phyloP scores from a whole-genome alignment of 2,888 invertebrate genomes.

The Eledone cirrhosa region DNA sequence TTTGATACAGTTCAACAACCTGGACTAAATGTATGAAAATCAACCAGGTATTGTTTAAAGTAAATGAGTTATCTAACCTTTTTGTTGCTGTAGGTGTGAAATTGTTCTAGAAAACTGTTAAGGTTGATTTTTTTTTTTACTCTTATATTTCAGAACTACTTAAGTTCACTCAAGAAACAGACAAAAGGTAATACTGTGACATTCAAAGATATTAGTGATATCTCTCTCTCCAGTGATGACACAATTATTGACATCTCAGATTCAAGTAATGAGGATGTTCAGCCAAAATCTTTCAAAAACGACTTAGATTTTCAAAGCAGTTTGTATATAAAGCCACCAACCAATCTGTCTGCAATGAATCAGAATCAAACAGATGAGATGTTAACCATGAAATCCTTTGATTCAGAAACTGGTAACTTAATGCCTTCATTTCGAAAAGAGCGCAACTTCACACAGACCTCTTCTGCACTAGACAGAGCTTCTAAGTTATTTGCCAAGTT shows the following conservation, averaged over 20 bases:
- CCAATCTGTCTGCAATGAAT: neutral
- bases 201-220: constrained; percentile 57
- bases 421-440: neutral
- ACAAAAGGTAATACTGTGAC: constrained; percentile 48
- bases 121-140: neutral
- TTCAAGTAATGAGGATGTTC: neutral
- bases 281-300: too few species aligned
- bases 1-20: neutral
- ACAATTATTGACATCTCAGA: constrained; percentile 34
- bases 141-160: constrained; percentile 45
- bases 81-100: too few species aligned
- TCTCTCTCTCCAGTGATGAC: constrained; percentile 55
- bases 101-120: neutral
- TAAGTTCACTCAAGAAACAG: constrained; percentile 53
- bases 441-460: constrained; percentile 27
- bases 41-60: neutral
- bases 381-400: neutral
- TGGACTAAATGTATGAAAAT: neutral
- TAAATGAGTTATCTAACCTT: neutral
- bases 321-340: neutral
- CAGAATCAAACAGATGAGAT: neutral
- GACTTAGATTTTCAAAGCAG: neutral
- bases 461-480: constrained; percentile 49
- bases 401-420: neutral
- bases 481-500: constrained; percentile 49